Base-by-base conservation (phyloP, 1,140 invertebrate species). In the Drosophila willistoni region DNA sequence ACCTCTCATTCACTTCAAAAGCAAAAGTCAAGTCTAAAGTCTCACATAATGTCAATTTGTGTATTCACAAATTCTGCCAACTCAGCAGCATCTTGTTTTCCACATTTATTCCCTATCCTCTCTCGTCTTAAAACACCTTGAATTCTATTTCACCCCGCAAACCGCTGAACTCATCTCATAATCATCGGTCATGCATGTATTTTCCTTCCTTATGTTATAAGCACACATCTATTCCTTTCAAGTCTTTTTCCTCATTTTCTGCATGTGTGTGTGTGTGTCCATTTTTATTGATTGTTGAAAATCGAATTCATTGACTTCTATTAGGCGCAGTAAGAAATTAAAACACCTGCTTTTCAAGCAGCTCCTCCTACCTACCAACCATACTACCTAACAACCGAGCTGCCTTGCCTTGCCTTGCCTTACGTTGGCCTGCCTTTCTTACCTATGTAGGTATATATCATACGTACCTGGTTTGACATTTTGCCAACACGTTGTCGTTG, bases 391-490 rank as follows among this genome's bases (percentile, higher is more conserved):
- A 22, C 19, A 1, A 51, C n/a, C 39, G 5, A 51, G 17, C 17
- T 51, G 7, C 44, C 34, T 10, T 29, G 29, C 29, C 34, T 10
- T 29, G 29, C 29, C 29, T 29, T 29, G 29, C 29, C 29, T 29
- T 29, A 3, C 29, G 9, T 36, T 12, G 34, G 7, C 34, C 10
- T 36, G 10, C 34, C 34, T 25, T 10, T 36, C 29, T 42, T 63
- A 22, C 36, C 10, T 70, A 57, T 66, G 63, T 63, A 68, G 1
- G 25, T 25, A 29, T 29, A 29, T 7, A 29, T 29, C 63, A 42
- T 54, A 67, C 71, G 62, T 68, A 78, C 73, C 77, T 71, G 71
- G 68, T 73, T 89, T 87, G 84, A 84, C 80, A 89, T 84, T 81
- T 78, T 80, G 77, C 79, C 82, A 68, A 56, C 63, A 74, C 36